Evolutionary conservation across 1,140 invertebrate species (phyloP).

Genomic region (Caenorhabditis tropicalis): DNA sequence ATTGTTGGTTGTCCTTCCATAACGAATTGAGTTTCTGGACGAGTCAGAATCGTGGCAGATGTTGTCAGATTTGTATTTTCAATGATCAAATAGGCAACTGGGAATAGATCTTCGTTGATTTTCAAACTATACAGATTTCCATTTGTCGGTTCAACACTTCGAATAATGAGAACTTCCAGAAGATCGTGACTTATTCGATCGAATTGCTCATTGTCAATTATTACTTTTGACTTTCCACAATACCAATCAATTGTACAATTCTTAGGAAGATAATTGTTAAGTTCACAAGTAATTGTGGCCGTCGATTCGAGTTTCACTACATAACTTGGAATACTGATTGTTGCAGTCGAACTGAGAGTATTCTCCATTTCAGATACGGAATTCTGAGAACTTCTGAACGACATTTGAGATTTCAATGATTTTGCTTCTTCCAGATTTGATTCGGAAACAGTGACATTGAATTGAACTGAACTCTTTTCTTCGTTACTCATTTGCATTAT

Average conservation of each 20-base stretch:
- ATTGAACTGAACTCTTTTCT: slow-evolving; percentile 54
- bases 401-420: slow-evolving; percentile 52
- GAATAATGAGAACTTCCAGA: slow-evolving; percentile 67
- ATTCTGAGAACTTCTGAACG: slow-evolving; percentile 58
- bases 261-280: slow-evolving; percentile 63
- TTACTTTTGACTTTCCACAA: slow-evolving; percentile 56
- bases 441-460: slow-evolving; percentile 65
- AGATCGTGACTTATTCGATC: slow-evolving; percentile 67
- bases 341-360: slow-evolving; percentile 35
- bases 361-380: slow-evolving; percentile 54
- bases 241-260: slow-evolving; percentile 61
- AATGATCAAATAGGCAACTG: slow-evolving; percentile 69
- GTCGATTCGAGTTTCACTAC: slow-evolving; percentile 69
- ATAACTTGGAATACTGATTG: slow-evolving; percentile 66
- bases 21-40: slow-evolving; percentile 68
- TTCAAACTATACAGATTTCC: slow-evolving; percentile 65
- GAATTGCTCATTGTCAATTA: slow-evolving; percentile 57
- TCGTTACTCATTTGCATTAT: slow-evolving; percentile 2
- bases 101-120: slow-evolving; percentile 67
- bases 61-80: slow-evolving; percentile 62
- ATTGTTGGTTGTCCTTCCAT: slow-evolving; percentile 70
- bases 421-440: slow-evolving; percentile 61
- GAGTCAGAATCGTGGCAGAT: slow-evolving; percentile 53
- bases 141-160: slow-evolving; percentile 62
- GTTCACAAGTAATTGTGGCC: slow-evolving; percentile 69